Evolutionary conservation across 2,888 invertebrate genomes (phyloP), one percentile per base, ranked within the genome.

Genomic region (Hesperia comma): DNA sequence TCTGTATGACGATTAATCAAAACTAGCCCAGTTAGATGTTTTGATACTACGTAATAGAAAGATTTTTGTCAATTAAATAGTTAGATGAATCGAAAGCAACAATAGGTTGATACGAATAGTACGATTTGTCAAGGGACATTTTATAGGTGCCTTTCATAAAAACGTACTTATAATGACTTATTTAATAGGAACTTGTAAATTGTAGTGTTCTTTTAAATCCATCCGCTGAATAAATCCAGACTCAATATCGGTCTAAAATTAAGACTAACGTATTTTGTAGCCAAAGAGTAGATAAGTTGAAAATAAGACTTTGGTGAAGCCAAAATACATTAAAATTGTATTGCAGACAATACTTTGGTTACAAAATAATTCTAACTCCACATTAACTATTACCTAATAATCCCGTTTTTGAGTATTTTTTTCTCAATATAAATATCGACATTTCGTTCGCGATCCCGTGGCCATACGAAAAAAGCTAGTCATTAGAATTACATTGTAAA

Each of bases 391-490:
- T 49, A 19, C 10, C 19, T 26, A 33, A 26, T 41, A 57, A 63
- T 12, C 40, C 49, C 56, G 46, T 19, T 57, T 58, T 64, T 53
- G 51, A 58, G 57, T 73, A 70, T 74, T 72, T 73, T 76, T 74
- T 75, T 75, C n/a, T 74, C 73, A 67, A 66, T 75, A 77, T 74
- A 73, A 77, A 82, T 82, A 72, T 72, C 70, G 73, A 69, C 69
- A 64, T 75, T 76, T 76, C 71, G 67, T 78, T 79, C 79, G 79
- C 78, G 77, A 80, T 77, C 81, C 83, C 81, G 87, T 85, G 90
- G 92, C 91, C 91, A 89, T 91, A 88, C 85, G 90, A 90, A 87
- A 87, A 85, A 86, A 88, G 84, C 92, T 92, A 92, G 92, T 92
- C 92, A 92, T 90, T 92, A 92, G 92, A 83, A 73, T 85, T 83